Percentiles rank a stretch among this genome's conserved stretches.
These are phyloP conservation scores for Acrobasis consociella DNA, from an alignment of 2,888 invertebrate genomes.

Conservation along the genomic window DNA sequence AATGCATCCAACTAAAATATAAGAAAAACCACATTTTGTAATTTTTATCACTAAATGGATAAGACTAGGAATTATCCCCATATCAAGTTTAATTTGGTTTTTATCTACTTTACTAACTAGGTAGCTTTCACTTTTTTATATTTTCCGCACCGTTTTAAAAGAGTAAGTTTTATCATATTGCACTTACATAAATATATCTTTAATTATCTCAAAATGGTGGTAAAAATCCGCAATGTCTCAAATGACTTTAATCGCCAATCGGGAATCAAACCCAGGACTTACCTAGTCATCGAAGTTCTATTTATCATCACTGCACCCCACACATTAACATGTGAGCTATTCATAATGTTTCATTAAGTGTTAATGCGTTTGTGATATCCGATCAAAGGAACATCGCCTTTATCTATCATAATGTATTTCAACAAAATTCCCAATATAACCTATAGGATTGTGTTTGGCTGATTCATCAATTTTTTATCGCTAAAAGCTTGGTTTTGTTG, in stretches of 20 bases:
- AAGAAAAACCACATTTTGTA: no score
- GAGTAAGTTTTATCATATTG: no score
- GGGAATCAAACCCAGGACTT: conserved; percentile 63
- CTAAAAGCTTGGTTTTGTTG: conserved; percentile 26
- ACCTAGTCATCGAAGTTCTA: conserved; percentile 67
- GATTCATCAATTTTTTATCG: conserved; percentile 31
- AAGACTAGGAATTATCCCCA: no score
- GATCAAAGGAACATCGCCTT: conserved; percentile 36
- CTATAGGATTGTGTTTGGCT: conserved; percentile 32
- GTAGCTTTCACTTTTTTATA: no score
- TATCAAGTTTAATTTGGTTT: no score
- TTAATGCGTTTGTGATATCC: conserved; percentile 67
- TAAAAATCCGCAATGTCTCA: conserved; percentile 27
- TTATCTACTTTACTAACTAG: no score
- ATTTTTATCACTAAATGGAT: no score
- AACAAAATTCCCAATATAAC: conserved; percentile 33
- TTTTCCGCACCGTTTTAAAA: no score
- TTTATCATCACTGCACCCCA: conserved; percentile 77
- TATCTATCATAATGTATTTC: conserved; percentile 33
- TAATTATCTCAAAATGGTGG: not conserved
- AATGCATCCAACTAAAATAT: no score
- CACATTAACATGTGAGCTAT: conserved; percentile 68
- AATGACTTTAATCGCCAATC: conserved; percentile 55
- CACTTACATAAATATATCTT: not conserved
- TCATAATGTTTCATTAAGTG: conserved; percentile 80